phyloP scores from a whole-genome alignment of 1,140 invertebrate species.

The Heterodera carotae region DNA sequence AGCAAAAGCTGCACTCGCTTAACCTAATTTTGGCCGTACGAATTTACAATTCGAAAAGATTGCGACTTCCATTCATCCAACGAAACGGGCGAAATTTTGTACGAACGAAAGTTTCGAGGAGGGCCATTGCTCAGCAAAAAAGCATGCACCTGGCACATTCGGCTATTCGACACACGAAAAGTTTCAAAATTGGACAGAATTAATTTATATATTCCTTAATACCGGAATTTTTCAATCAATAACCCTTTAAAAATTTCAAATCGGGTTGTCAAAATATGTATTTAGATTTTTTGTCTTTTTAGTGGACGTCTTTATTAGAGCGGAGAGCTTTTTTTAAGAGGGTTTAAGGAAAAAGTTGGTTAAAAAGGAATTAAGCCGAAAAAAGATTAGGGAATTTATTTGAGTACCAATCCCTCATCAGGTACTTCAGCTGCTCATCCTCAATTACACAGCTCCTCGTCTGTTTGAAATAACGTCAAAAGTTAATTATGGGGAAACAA shows the following conservation, averaged over 20 bases:
- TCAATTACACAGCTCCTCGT: conserved; percentile 31
- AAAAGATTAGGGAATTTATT: too few species aligned
- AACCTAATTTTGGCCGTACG: not conserved
- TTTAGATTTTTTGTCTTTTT: too few species aligned
- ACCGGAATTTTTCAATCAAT: too few species aligned
- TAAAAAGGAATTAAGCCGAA: too few species aligned
- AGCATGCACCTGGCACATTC: conserved; percentile 44
- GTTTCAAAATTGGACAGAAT: conserved; percentile 17
- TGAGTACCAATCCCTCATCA: too few species aligned
- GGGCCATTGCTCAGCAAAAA: conserved; percentile 31
- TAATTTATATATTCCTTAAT: too few species aligned
- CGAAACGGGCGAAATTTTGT: conserved; percentile 43
- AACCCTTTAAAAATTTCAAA: too few species aligned
- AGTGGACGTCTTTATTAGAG: too few species aligned
- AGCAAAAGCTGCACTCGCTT: not conserved
- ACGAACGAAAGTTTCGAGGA: conserved; percentile 12
- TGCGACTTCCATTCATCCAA: conserved; percentile 44
- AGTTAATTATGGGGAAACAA: not conserved
- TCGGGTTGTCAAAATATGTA: too few species aligned
- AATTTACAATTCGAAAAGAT: conserved; percentile 17
- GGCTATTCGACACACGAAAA: conserved; percentile 48
- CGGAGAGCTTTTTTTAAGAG: too few species aligned
- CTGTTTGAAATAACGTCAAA: conserved; percentile 40
- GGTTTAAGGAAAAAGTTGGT: too few species aligned
- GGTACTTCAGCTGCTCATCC: conserved; percentile 30